Evolutionary conservation across 2,888 invertebrate genomes (phyloP).

Genomic region (Criorhina ranunculi): DNA sequence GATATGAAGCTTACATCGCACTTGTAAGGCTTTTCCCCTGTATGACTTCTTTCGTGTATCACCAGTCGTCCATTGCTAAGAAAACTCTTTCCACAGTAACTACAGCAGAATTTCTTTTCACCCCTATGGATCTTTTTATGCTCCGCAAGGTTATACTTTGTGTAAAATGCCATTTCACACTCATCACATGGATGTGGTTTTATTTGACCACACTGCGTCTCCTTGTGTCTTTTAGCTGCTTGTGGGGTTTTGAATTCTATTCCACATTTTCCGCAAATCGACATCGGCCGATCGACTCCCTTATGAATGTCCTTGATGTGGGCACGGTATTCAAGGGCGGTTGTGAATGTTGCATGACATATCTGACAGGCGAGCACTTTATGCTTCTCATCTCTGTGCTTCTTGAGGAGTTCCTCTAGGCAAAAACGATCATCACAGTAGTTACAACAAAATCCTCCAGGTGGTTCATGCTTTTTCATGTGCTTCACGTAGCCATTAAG

Average conservation of each 20-base stretch:
- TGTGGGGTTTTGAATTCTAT: slow-evolving; percentile 84
- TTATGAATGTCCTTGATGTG: slow-evolving; percentile 84
- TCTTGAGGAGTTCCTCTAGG: slow-evolving; percentile 80
- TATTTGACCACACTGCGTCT: slow-evolving; percentile 84
- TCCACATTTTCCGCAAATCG: slow-evolving; percentile 84
- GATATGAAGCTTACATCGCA: slow-evolving; percentile 80
- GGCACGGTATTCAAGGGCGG: slow-evolving; percentile 81
- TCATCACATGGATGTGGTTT: slow-evolving; percentile 83
- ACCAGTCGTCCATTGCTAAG: slow-evolving; percentile 80
- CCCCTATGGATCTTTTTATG: slow-evolving; percentile 81
- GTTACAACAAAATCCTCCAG: slow-evolving; percentile 83
- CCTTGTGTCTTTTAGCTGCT: slow-evolving; percentile 82
- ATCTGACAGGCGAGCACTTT: slow-evolving; percentile 82
- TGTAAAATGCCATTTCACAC: slow-evolving; percentile 81
- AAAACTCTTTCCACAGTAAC: slow-evolving; percentile 82
- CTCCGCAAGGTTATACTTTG: slow-evolving; percentile 80
- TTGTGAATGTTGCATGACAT: slow-evolving; percentile 81
- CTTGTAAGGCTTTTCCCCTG: slow-evolving; percentile 81
- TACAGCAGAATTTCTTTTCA: slow-evolving; percentile 81
- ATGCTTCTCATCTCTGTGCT: slow-evolving; percentile 80
- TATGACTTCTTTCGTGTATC: slow-evolving; percentile 82
- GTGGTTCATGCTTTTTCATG: slow-evolving; percentile 83
- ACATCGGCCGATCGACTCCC: slow-evolving; percentile 82
- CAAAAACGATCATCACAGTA: slow-evolving; percentile 82
- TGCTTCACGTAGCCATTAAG: slow-evolving; percentile 83